Base-by-base conservation (phyloP, 1,140 invertebrate species). In the Babylonia areolata region DNA sequence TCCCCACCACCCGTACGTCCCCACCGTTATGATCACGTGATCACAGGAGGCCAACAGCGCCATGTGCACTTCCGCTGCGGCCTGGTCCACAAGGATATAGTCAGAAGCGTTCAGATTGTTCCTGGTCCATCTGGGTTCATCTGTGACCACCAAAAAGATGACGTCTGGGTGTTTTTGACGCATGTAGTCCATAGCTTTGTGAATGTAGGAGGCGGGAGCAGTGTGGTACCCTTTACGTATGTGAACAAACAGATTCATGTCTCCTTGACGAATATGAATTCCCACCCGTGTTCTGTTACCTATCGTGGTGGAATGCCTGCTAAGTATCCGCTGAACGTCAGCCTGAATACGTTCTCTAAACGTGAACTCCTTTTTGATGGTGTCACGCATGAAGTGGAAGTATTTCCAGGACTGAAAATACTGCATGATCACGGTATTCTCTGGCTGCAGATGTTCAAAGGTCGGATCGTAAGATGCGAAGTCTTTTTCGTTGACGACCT, bases 1-100 rank as follows among this genome's bases (percentile, higher is more conserved):
- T 1, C 87, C 91, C 92, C 92, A 93, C 92, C 92, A 93, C 0
- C 93, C 93, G 86, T 89, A 93, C 15, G 90, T 91, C 0, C 93
- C 93, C 12, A 90, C 88, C 20, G 91, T 91, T 33, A 93, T 89
- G 69, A 93, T 90, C 11, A 86, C 89, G 88, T 93, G 93, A 69
- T 92, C 88, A 82, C 92, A 93, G 2, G 80, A 54, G 9, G 91
- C 71, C 80, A 93, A 77, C 20, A 91, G n/a, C 33, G 90, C 89
- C n/a, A 93, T 51, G 85, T 93, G 91, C 86, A 95, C 93, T 15
- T 80, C 84, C 9, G 58, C 69, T 11, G 42, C 31, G n/a, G 51
- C 73, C 11, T 31, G 3, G 37, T 81, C 77, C 46, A 78, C 33
- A 2, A 88, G 3, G 31, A 85, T 35, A 17, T 58, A 33, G 51